phyloP scores from a whole-genome alignment of 2,888 invertebrate genomes.

The Idaea dimidiata region DNA sequence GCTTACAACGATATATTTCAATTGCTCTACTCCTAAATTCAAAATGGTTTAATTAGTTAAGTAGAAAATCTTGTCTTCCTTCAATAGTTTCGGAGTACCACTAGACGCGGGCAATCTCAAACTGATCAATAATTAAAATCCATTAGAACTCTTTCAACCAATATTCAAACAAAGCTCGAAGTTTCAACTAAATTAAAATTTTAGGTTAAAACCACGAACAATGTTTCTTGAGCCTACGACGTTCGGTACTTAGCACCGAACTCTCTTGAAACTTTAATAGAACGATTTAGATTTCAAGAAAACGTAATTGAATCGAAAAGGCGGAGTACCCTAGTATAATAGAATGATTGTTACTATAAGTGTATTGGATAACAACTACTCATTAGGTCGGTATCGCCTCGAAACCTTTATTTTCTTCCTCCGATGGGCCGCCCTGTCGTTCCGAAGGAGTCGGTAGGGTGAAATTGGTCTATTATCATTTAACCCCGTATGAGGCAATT shows the following conservation, averaged over 20 bases:
- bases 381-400: slow-evolving; percentile 23
- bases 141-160: not conserved
- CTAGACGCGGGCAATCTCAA: not conserved
- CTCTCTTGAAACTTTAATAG: slow-evolving; percentile 4
- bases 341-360: slow-evolving; percentile 12
- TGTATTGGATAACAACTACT: slow-evolving; percentile 22
- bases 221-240: slow-evolving; percentile 5
- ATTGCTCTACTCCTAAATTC: not conserved
- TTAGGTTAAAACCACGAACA: slow-evolving; percentile 18
- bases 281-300: not conserved
- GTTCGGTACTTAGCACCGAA: not conserved
- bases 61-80: not conserved
- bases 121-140: not conserved
- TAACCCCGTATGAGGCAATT: slow-evolving; percentile 30
- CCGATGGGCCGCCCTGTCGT: slow-evolving; percentile 20
- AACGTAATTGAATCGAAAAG: not conserved
- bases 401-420: slow-evolving; percentile 23
- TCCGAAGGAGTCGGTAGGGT: slow-evolving; percentile 25
- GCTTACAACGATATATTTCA: not conserved
- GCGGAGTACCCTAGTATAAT: not conserved
- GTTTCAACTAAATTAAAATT: slow-evolving; percentile 18
- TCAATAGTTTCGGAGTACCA: not conserved
- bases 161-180: not conserved
- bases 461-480: slow-evolving; percentile 34
- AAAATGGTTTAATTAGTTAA: not conserved